These are phyloP conservation scores for Atherinomorus stipes DNA, from an alignment of 2,113 vertebrate genomes.

Conservation along the genomic window DNA sequence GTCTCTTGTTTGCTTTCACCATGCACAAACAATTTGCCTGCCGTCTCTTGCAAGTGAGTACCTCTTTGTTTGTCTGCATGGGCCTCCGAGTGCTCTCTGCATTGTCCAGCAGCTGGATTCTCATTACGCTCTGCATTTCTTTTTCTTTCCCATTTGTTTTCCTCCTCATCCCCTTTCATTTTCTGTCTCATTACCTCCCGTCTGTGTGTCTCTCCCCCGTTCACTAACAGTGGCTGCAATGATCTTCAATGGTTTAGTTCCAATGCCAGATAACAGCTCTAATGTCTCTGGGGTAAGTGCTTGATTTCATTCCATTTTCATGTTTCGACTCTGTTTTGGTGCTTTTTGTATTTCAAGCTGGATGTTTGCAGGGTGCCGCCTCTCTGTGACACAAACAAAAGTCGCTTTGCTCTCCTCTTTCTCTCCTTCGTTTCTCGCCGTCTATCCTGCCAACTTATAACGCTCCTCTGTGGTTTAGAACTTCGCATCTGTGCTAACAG, in stretches of 20 bases:
- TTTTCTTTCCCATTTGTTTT: constrained; percentile 46
- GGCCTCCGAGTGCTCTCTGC: constrained; percentile 15
- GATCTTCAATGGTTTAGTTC: constrained; percentile 89
- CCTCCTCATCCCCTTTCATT: constrained; percentile 19
- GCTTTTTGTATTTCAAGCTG: constrained; percentile 12
- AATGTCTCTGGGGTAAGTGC: constrained; percentile 91
- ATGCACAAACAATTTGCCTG: constrained; percentile 87
- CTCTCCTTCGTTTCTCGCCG: constrained; percentile 36
- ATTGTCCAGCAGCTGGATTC: constrained; percentile 38
- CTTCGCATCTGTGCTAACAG: constrained; percentile 2
- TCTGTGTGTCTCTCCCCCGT: constrained; percentile 14
- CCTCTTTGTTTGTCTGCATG: constrained; percentile 48
- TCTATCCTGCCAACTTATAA: constrained; percentile 22
- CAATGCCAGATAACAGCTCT: constrained; percentile 90
- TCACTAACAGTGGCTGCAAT: constrained; percentile 87
- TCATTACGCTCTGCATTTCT: constrained; percentile 49
- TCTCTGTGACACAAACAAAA: constrained; percentile 16
- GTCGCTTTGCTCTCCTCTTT: constrained; percentile 20
- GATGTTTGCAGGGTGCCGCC: constrained; percentile 1
- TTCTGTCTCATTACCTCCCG: constrained; percentile 28
- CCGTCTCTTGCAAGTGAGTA: constrained; percentile 91
- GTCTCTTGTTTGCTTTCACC: constrained; percentile 90
- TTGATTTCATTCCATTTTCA: constrained; percentile 25
- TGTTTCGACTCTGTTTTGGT: constrained; percentile 7
- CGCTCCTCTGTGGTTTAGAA: constrained; percentile 24